A percentile compares a stretch with the other conserved stretches of the same genome.
phyloP scores from a whole-genome alignment of 2,113 vertebrate species.

The Pomatostomus ruficeps region DNA sequence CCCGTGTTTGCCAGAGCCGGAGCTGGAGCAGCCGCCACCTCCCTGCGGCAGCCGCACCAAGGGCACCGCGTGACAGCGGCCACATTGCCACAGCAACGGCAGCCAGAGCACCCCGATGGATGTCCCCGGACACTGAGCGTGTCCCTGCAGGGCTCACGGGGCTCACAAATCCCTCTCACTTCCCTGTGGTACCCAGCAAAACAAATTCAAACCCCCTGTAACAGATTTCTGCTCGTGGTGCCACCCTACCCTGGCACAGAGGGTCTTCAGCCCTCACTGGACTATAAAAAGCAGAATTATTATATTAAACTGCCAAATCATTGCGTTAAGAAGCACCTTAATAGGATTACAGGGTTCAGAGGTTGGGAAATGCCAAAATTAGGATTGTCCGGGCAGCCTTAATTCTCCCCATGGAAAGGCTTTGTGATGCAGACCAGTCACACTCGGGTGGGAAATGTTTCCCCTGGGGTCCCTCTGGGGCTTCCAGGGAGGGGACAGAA shows the following conservation, averaged over 20 bases:
- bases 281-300: conserved; percentile 5
- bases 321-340: conserved; percentile 5
- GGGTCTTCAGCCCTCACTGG: not conserved
- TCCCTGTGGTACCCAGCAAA: rapidly evolving
- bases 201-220: not conserved
- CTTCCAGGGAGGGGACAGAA: not conserved
- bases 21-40: not conserved
- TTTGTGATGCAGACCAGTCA: not conserved
- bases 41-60: not conserved
- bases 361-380: conserved; percentile 38
- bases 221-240: not conserved
- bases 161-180: not conserved
- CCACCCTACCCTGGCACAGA: not conserved
- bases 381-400: not conserved
- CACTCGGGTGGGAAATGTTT: not conserved
- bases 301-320: not conserved
- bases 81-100: not conserved
- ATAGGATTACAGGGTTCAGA: conserved; percentile 47
- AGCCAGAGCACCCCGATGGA: not conserved
- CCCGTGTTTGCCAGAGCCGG: rapidly evolving
- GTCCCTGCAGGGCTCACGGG: not conserved
- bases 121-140: rapidly evolving
- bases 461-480: not conserved
- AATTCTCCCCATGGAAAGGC: not conserved
- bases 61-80: not conserved